Evolutionary conservation across 2,888 invertebrate genomes (phyloP).

Genomic region (Drosophila kambysellisi): DNA sequence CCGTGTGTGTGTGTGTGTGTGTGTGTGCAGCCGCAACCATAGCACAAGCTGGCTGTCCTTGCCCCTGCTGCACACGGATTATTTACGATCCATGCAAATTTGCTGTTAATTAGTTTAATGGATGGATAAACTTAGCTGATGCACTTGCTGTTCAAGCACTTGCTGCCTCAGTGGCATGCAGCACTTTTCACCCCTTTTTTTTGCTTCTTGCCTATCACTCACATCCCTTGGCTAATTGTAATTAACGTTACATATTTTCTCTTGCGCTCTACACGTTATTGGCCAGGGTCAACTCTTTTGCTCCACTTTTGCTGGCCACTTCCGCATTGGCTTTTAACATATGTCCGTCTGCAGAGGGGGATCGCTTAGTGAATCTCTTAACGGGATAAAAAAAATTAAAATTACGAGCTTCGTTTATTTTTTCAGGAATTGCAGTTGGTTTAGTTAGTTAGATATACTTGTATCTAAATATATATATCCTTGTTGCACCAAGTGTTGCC

Average conservation of each 20-base stretch:
- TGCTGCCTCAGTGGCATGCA: constrained; percentile 52
- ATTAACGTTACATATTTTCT: constrained; percentile 75
- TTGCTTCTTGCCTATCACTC: constrained; percentile 19
- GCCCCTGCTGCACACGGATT: constrained; percentile 63
- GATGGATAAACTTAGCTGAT: constrained; percentile 81
- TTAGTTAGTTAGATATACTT: neutral
- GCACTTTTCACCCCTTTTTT: constrained; percentile 35
- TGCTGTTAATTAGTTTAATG: constrained; percentile 83
- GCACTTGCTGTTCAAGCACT: constrained; percentile 60
- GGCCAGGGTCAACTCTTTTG: neutral
- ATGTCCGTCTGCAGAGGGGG: constrained; percentile 33
- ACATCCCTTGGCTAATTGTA: constrained; percentile 77
- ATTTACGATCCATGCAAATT: constrained; percentile 82
- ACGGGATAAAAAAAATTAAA: neutral
- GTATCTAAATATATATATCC: neutral
- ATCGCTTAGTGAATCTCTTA: neutral
- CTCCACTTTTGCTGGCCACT: constrained; percentile 29
- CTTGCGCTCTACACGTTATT: constrained; percentile 10
- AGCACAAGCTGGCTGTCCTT: constrained; percentile 40
- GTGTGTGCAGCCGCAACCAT: constrained; percentile 50
- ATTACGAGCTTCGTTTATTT: no score
- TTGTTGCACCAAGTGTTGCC: neutral
- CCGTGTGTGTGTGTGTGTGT: constrained; percentile 18
- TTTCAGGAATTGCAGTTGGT: neutral
- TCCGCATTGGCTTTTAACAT: constrained; percentile 46